These are phyloP conservation scores for Dugesia japonica DNA, from an alignment of 2,888 invertebrate genomes.

Conservation along the genomic window DNA sequence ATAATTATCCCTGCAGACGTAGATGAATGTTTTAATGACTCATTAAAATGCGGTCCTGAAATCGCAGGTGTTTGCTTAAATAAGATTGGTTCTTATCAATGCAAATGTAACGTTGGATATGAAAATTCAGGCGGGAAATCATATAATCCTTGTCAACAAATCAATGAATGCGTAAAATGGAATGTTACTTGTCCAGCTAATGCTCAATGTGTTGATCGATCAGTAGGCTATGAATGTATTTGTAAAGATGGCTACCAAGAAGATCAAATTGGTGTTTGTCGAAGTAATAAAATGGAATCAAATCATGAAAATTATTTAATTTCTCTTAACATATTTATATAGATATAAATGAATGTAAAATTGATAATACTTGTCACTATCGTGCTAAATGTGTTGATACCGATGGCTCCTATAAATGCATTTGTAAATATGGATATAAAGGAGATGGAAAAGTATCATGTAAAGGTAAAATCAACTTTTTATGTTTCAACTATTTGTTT, in stretches of 20 bases:
- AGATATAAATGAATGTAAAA: slow-evolving; percentile 35
- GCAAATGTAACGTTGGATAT: slow-evolving; percentile 27
- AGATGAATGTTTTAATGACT: slow-evolving; percentile 24
- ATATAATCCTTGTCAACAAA: slow-evolving; percentile 27
- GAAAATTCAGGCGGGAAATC: neutral
- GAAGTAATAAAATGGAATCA: no score
- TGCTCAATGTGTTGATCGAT: slow-evolving; percentile 27
- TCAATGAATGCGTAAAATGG: slow-evolving; percentile 25
- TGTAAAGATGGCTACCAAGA: slow-evolving; percentile 22
- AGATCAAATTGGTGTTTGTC: slow-evolving; percentile 23
- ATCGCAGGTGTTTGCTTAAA: slow-evolving; percentile 26
- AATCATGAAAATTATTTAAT: neutral
- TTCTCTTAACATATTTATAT: neutral
- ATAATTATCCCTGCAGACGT: slow-evolving; percentile 20
- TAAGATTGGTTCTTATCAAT: slow-evolving; percentile 13
- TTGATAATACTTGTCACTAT: slow-evolving; percentile 23
- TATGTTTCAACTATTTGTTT: no score
- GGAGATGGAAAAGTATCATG: slow-evolving; percentile 29
- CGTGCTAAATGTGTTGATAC: slow-evolving; percentile 35
- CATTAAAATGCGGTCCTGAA: slow-evolving; percentile 3
- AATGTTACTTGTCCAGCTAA: slow-evolving; percentile 32
- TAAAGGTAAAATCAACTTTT: neutral
- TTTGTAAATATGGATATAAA: slow-evolving; percentile 28
- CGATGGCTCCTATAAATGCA: slow-evolving; percentile 34
- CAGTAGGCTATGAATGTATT: slow-evolving; percentile 4